Conservation (phyloP, 2,113 vertebrate genomes). For the Limnothrissa miodon region DNA sequence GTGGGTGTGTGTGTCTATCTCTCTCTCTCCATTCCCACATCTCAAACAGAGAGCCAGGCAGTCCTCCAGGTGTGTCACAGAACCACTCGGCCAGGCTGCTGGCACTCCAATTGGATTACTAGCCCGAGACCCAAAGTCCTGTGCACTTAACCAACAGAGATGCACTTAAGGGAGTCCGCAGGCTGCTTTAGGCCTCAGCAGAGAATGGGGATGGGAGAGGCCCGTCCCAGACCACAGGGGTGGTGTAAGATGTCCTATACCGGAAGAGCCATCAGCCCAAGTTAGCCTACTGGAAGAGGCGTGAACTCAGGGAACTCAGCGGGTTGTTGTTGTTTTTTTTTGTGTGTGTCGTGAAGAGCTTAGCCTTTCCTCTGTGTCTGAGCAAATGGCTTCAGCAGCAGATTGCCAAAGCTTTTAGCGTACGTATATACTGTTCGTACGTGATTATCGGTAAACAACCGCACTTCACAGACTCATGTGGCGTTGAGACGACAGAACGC, state of each 20-base stretch:
- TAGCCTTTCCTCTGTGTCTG: constrained; percentile 75
- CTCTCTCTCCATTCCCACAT: constrained; percentile 45
- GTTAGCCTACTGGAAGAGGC: constrained; percentile 93
- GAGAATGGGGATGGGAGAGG: constrained; percentile 59
- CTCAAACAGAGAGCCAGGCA: constrained; percentile 54
- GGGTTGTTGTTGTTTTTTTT: constrained; percentile 82
- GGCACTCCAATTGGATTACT: constrained; percentile 92
- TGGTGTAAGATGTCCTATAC: constrained; percentile 97
- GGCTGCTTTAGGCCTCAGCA: constrained; percentile 88
- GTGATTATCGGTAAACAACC: constrained; percentile 7
- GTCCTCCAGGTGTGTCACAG: constrained; percentile 79
- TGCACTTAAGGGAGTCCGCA: constrained; percentile 99
- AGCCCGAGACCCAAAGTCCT: constrained; percentile 84
- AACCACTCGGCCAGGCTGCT: constrained; percentile 54
- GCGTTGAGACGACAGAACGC: not conserved
- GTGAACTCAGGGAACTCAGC: constrained; percentile 82
- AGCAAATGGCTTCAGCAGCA: constrained; percentile 12
- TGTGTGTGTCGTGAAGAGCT: constrained; percentile 76
- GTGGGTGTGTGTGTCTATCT: too few relatives aligned
- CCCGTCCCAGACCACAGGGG: constrained; percentile 86
- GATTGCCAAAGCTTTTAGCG: not conserved
- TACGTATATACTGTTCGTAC: too few relatives aligned
- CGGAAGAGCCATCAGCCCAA: constrained; percentile 92
- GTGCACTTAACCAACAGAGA: constrained; percentile 99
- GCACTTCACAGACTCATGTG: constrained; percentile 1